Evolutionary conservation across 1,140 invertebrate genomes (phyloP), one percentile per base, ranked within the genome.

Genomic region (Plutomurus gul): DNA sequence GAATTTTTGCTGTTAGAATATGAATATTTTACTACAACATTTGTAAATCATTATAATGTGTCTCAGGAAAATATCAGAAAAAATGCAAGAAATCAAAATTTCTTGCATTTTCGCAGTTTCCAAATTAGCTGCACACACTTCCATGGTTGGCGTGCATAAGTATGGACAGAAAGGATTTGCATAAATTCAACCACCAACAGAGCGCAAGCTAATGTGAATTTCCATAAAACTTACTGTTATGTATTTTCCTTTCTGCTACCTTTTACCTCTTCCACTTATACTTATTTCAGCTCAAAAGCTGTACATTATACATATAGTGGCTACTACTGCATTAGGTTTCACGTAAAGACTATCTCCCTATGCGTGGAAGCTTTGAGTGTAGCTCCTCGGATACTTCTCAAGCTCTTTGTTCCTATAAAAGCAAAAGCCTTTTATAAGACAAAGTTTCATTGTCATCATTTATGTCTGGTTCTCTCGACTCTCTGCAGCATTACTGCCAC

Each of bases 381-480:
- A 51, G 4, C 20, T 25, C 13, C 20, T 51, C 47, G n/a, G 43
- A 47, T 20, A 47, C 20, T 6, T 51, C 47, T 51, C 47, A 22
- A 22, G 25, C 25, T 65, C 56, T 65, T 43, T 43, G n/a, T 43
- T 43, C n/a, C 10, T 43, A n/a, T 43, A 43, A n/a, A n/a, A n/a
- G n/a, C n/a, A n/a, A n/a, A 7, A 43, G 39, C 39, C 51, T 56
- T 30, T 27, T 30, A 20, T n/a, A 30, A 27, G 18, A 65, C 56
- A 65, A 65, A 65, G 56, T 65, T 65, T 65, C 56, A 65, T 33
- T 65, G 56, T 65, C 56, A 65, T 33, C 56, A 33, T 13, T 0
- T 13, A 56, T 13, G 22, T 65, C 16, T 33, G 13, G 16, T 36
- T 36, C 13, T 30, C 6, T 33, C 10, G 13, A n/a, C 18, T 30